Evolutionary conservation across 1,140 invertebrate genomes (phyloP), one percentile per base, ranked within the genome.

Genomic region (Drosophila tropicalis): DNA sequence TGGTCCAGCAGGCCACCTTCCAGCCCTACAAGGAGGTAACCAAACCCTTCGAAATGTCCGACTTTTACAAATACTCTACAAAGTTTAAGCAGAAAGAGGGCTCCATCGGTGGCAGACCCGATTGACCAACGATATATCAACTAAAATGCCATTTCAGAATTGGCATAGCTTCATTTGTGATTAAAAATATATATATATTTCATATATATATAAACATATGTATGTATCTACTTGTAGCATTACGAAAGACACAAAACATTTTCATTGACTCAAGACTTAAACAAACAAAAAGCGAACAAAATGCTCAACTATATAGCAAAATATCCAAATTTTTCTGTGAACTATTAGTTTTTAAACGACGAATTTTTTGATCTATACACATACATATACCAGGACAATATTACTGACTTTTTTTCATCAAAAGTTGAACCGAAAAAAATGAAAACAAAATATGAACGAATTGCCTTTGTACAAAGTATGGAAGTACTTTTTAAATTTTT

Each of bases 51-150:
- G 97, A 98, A 93, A 98, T 98, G 96, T 96, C 97, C 0, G 98
- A 99, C 92, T 98, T 98, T 93, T 99, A 98, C 92, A 98, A 99
- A 92, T 99, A 99, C 91, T 98, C 97, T 57, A 98, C 97, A 29
- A 98, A 98, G 89, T 98, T 96, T 92, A 94, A 97, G 19, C 96
- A 96, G 93, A 93, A 92, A 86, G 91, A 92, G 41, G 62, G 44
- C 10, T 17, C 44, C 7, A 19, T 51, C 3, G 17, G 36, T 58
- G 79, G 69, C 22, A 66, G 85, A 64, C 82, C 82, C 19, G 80
- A 85, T 54, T 82, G 83, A 86, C 79, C 76, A 69, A 7, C 66
- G 67, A 44, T 60, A 0, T 36, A 19, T 29, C 58, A 44, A 47
- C 47, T 13, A n/a, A 25, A 57, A 15, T 66, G 22, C 58, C 54